Evolutionary conservation across 2,888 invertebrate genomes (phyloP).

Genomic region (Hermaeophaga mercurialis): DNA sequence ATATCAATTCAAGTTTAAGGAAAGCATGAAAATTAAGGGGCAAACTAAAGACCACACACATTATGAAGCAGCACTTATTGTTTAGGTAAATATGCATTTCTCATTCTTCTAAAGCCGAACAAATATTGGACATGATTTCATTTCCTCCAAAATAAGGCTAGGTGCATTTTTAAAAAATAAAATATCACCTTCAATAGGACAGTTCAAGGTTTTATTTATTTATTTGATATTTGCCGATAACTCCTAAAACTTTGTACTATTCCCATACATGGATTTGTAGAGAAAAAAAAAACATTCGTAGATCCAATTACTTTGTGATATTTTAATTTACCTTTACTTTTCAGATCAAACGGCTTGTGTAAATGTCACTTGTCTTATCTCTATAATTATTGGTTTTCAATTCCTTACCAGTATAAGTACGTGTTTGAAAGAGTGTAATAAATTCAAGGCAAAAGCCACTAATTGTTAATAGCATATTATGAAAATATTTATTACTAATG

Average conservation of each 20-base stretch:
- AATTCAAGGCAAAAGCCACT: constrained; percentile 19
- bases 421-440: constrained; percentile 2
- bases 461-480: constrained; percentile 9
- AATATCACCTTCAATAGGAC: constrained; percentile 7
- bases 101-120: constrained; percentile 2
- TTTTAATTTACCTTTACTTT: constrained; percentile 6
- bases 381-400: constrained; percentile 13
- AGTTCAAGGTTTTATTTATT: constrained; percentile 11
- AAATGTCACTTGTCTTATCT: constrained; percentile 14
- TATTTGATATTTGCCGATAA: constrained; percentile 4
- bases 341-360: constrained; percentile 6
- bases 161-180: constrained; percentile 14
- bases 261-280: background rate
- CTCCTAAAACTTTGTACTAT: background rate
- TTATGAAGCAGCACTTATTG: background rate
- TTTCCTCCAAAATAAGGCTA: constrained; percentile 18
- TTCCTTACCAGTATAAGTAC: background rate
- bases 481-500: constrained; percentile 5
- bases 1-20: background rate
- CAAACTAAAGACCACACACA: background rate
- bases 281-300: background rate
- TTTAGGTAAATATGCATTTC: constrained; percentile 5
- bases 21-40: background rate
- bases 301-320: constrained; percentile 10
- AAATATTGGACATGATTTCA: constrained; percentile 22